These are phyloP conservation scores for Hypomesus transpacificus DNA, from an alignment of 2,113 vertebrate genomes.

Conservation along the genomic window DNA sequence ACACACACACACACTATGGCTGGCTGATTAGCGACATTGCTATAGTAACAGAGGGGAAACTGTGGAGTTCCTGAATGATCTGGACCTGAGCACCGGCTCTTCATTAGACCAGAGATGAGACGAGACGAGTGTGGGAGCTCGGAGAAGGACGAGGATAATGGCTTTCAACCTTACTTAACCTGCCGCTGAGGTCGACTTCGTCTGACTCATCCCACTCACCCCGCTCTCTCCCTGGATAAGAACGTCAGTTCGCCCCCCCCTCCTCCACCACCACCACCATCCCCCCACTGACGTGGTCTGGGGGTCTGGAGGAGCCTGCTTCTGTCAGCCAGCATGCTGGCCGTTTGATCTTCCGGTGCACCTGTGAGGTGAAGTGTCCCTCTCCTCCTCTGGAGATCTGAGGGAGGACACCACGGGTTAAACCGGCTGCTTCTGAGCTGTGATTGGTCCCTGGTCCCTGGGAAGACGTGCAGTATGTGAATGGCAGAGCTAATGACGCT, in stretches of 20 bases:
- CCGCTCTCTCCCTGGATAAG: constrained; percentile 11
- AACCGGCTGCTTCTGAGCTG: constrained; percentile 51
- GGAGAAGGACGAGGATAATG: neutral
- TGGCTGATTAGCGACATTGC: neutral
- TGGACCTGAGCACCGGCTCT: neutral
- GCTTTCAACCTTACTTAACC: neutral
- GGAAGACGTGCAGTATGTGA: constrained; percentile 44
- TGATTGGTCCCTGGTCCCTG: constrained; percentile 47
- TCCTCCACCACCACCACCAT: neutral
- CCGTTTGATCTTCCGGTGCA: constrained; percentile 56
- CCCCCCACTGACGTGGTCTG: constrained; percentile 8
- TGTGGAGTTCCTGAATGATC: too few relatives aligned
- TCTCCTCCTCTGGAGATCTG: constrained; percentile 47
- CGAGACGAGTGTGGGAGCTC: neutral
- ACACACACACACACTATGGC: too few relatives aligned
- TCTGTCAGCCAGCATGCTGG: constrained; percentile 30
- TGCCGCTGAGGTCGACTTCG: neutral
- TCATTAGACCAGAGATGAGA: neutral
- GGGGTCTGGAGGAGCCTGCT: constrained; percentile 42
- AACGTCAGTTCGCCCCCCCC: neutral
- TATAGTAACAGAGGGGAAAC: neutral
- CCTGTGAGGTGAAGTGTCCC: constrained; percentile 51
- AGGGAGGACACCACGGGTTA: constrained; percentile 53
- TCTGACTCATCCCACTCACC: neutral
- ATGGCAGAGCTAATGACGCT: constrained; percentile 37